Evolutionary conservation across 1,140 invertebrate species (phyloP).

Genomic region (Tetraneura akinire): DNA sequence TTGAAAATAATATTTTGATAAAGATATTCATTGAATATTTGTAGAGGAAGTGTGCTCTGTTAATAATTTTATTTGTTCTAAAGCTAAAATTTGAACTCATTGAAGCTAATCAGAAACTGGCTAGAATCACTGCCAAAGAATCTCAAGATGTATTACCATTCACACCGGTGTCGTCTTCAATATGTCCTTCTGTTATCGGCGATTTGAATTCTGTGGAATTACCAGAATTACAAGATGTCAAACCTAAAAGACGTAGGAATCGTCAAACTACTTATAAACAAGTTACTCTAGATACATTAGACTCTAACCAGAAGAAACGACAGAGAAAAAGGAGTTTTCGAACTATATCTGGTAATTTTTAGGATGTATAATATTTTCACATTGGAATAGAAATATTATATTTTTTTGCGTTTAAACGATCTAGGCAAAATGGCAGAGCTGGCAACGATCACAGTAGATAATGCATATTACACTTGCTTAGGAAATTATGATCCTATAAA

Average conservation of each 20-base stretch:
- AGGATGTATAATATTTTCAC: not conserved
- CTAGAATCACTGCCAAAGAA: not conserved
- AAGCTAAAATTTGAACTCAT: not conserved
- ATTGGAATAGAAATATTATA: not conserved
- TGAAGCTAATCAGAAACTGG: not conserved
- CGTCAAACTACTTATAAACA: not conserved
- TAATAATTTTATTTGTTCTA: not conserved
- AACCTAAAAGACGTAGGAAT: not conserved
- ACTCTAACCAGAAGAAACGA: not conserved
- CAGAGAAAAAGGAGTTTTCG: not conserved
- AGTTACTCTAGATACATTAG: not conserved
- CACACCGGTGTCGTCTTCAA: conserved; percentile 22
- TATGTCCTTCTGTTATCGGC: not conserved
- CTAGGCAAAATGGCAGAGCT: conserved; percentile 19
- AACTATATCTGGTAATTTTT: conserved; percentile 8
- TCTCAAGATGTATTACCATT: not conserved
- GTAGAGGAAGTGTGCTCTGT: not conserved
- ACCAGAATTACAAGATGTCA: not conserved
- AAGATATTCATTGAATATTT: too few relatives aligned
- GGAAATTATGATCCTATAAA: conserved; percentile 40
- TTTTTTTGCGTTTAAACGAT: not conserved
- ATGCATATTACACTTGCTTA: conserved; percentile 31
- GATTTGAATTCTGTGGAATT: conserved; percentile 20
- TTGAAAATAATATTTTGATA: not conserved
- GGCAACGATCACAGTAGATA: conserved; percentile 18